These are phyloP conservation scores for Electrona antarctica DNA, from an alignment of 2,113 vertebrate genomes.

Conservation along the genomic window DNA sequence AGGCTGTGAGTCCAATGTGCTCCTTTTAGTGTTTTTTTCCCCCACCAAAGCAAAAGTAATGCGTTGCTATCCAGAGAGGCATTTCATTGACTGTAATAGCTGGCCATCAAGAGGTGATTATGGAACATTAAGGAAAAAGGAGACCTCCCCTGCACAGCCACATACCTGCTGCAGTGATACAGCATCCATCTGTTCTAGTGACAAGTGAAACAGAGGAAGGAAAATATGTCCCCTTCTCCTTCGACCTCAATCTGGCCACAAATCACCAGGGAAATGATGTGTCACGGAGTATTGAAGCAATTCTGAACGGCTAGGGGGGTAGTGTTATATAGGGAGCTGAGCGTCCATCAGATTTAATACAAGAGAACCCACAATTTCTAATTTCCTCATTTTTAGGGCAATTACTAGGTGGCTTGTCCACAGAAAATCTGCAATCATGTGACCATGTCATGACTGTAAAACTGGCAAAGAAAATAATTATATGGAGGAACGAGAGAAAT, in stretches of 20 bases:
- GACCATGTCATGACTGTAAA: too few species aligned
- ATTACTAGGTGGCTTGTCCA: constrained; percentile 58
- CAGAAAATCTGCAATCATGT: constrained; percentile 29
- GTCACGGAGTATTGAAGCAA: constrained; percentile 57
- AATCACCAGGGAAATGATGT: constrained; percentile 74
- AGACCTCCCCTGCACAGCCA: constrained; percentile 24
- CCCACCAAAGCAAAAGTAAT: constrained; percentile 27
- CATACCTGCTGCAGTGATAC: constrained; percentile 26
- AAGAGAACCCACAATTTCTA: constrained; percentile 44
- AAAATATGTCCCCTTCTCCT: constrained; percentile 53
- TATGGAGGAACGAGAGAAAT: not conserved
- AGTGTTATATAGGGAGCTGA: constrained; percentile 36
- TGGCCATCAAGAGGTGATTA: constrained; percentile 53
- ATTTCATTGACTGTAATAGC: constrained; percentile 50
- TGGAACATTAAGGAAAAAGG: constrained; percentile 22
- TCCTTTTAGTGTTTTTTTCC: not conserved
- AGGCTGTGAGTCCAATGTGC: constrained; percentile 30
- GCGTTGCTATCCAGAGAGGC: constrained; percentile 11
- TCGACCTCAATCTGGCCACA: constrained; percentile 70
- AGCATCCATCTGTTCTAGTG: constrained; percentile 56
- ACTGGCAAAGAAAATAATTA: too few species aligned
- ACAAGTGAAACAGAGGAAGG: constrained; percentile 25
- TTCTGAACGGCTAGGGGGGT: constrained; percentile 29
- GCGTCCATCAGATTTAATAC: constrained; percentile 39
- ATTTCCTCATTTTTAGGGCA: constrained; percentile 65